Evolutionary conservation across 2,888 invertebrate genomes (phyloP).

Genomic region (Microctonus brassicae): DNA sequence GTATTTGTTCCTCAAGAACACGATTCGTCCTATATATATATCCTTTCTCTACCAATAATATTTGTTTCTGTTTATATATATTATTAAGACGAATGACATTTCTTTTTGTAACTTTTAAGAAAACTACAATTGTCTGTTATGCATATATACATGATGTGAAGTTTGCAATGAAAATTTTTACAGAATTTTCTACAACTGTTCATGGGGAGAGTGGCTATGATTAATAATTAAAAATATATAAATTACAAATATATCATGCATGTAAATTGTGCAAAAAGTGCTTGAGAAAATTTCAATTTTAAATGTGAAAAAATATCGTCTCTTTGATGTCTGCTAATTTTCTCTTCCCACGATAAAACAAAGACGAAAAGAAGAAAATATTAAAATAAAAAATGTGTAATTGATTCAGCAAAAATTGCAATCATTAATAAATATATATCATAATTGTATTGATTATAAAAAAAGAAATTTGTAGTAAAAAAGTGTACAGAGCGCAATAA

Average conservation of each 20-base stretch:
- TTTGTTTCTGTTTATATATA: background rate
- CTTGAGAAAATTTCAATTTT: background rate
- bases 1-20: slow-evolving; percentile 61
- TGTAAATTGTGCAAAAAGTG: background rate
- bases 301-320: slow-evolving; percentile 12
- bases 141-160: background rate
- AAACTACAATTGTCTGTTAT: background rate
- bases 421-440: slow-evolving; percentile 36
- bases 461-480: slow-evolving; percentile 48
- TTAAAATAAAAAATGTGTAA: slow-evolving; percentile 30
- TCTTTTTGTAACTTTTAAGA: background rate
- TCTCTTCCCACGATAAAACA: slow-evolving; percentile 25
- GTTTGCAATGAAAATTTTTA: slow-evolving; percentile 17
- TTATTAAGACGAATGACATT: background rate
- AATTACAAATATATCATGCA: background rate
- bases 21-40: slow-evolving; percentile 23
- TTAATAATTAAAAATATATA: slow-evolving; percentile 21
- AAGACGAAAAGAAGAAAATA: slow-evolving; percentile 35
- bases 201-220: slow-evolving; percentile 32
- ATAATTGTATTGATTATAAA: slow-evolving; percentile 45
- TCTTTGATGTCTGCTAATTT: slow-evolving; percentile 7
- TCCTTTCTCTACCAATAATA: slow-evolving; percentile 11
- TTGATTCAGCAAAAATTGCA: slow-evolving; percentile 32
- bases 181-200: slow-evolving; percentile 25
- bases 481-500: slow-evolving; percentile 66